Percentiles rank a stretch among this genome's conserved stretches.
Conservation (phyloP, 2,113 vertebrate genomes). For the Limnothrissa miodon region DNA sequence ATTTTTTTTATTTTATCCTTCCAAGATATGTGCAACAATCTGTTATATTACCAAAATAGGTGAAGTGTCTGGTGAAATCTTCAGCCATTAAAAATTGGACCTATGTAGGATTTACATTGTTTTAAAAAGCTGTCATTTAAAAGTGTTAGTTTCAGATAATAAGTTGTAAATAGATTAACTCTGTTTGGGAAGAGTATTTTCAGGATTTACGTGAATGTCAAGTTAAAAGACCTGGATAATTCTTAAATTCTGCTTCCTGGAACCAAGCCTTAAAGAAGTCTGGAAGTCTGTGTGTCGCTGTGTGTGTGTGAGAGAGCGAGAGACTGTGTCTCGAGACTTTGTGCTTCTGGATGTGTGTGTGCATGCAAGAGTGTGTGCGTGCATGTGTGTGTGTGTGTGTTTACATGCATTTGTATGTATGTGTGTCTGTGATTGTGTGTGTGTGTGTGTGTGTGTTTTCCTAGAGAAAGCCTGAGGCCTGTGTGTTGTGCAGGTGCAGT, state of each 20-base stretch:
- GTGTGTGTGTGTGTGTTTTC: slow-evolving; percentile 7
- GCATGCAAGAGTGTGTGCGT: not conserved
- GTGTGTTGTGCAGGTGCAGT: slow-evolving; percentile 43
- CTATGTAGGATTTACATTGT: no score
- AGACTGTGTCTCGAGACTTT: not conserved
- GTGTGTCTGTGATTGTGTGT: not conserved
- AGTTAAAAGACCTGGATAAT: slow-evolving; percentile 12
- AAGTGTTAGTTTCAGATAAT: not conserved
- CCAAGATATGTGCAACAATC: not conserved
- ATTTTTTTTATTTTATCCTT: no score
- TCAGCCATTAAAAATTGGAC: no score
- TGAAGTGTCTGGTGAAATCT: no score
- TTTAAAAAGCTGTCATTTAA: not conserved
- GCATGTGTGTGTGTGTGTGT: not conserved
- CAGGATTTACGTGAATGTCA: not conserved
- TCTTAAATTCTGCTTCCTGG: slow-evolving; percentile 9
- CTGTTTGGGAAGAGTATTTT: not conserved
- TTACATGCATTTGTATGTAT: not conserved
- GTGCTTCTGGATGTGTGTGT: not conserved
- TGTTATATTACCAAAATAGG: not conserved
- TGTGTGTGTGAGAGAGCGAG: not conserved
- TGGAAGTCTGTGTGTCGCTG: not conserved
- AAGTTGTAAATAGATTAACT: not conserved
- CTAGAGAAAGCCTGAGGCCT: slow-evolving; percentile 9
- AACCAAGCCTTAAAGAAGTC: not conserved